Conservation (phyloP, 2,888 invertebrate genomes). For the Caenorhabditis zanzibari region DNA sequence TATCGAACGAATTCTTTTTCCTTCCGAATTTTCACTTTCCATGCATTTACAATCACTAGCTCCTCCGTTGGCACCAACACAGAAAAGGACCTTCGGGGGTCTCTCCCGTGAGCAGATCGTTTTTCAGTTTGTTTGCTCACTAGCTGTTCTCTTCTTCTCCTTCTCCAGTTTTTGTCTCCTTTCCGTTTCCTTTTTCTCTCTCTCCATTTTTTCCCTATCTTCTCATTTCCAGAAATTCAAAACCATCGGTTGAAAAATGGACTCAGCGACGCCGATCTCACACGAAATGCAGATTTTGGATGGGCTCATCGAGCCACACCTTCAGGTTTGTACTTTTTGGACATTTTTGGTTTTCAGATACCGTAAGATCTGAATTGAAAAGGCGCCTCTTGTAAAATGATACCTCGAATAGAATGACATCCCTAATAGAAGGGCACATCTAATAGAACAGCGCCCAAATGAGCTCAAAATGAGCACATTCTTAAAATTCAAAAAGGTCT, state of each 20-base stretch:
- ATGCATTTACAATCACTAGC: constrained; percentile 47
- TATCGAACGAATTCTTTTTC: neutral
- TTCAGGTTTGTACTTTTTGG: constrained; percentile 23
- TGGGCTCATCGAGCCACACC: constrained; percentile 19
- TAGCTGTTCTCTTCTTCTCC: constrained; percentile 41
- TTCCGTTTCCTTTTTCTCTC: constrained; percentile 14
- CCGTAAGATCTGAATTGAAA: too few species aligned
- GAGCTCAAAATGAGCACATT: too few species aligned
- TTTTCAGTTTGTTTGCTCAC: constrained; percentile 56
- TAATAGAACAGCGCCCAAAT: too few species aligned
- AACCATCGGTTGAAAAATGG: constrained; percentile 36
- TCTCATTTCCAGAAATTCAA: constrained; percentile 51
- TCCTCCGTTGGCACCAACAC: neutral
- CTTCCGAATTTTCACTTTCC: constrained; percentile 44
- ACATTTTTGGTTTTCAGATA: too few species aligned
- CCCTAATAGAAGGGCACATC: too few species aligned
- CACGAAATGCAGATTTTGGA: constrained; percentile 27
- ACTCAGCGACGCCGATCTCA: constrained; percentile 23
- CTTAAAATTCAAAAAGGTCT: too few species aligned
- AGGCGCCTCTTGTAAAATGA: too few species aligned
- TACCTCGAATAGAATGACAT: too few species aligned
- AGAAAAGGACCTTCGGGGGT: neutral
- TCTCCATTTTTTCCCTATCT: constrained; percentile 29
- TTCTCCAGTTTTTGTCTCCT: constrained; percentile 17
- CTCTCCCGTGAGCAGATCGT: constrained; percentile 48